Percentiles rank a stretch among this genome's conserved stretches.
phyloP scores from a whole-genome alignment of 2,797 vertebrate genomes.

The Melanotaenia nigrans region DNA sequence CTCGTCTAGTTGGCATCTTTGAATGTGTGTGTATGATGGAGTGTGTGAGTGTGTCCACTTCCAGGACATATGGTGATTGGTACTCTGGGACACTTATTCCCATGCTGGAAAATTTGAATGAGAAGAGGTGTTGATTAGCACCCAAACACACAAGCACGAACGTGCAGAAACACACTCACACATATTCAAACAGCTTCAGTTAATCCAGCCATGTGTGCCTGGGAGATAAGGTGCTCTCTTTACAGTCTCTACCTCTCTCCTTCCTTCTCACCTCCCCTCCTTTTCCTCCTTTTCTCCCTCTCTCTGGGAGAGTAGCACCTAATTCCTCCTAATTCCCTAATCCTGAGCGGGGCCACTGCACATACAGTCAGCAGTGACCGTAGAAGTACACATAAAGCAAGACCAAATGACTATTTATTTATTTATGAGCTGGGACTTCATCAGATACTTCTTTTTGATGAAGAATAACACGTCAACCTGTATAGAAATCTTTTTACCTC shows the following conservation, averaged over 20 bases:
- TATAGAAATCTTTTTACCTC: conserved; percentile 13
- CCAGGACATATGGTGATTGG: conserved; percentile 58
- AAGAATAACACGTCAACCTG: conserved; percentile 17
- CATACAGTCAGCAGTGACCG: conserved; percentile 67
- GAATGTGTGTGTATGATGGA: conserved; percentile 6
- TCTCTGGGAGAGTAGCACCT: conserved; percentile 69
- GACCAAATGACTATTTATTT: conserved; percentile 23
- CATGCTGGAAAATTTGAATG: conserved; percentile 68
- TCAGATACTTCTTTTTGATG: conserved; percentile 1
- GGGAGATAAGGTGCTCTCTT: conserved; percentile 80
- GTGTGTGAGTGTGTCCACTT: conserved; percentile 50
- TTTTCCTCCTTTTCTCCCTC: conserved; percentile 30
- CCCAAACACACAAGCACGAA: conserved; percentile 25
- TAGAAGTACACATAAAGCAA: conserved; percentile 43
- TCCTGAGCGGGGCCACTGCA: conserved; percentile 69
- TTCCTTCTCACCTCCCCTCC: conserved; percentile 42
- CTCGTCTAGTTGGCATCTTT: conserved; percentile 39
- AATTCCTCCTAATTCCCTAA: conserved; percentile 79
- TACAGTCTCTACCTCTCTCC: conserved; percentile 59
- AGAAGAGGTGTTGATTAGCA: conserved; percentile 63
- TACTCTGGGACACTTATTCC: conserved; percentile 66
- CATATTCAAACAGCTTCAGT: conserved; percentile 65
- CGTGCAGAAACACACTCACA: conserved; percentile 15
- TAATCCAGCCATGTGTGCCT: conserved; percentile 81
- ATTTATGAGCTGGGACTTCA: neutral